Evolutionary conservation across 2,888 invertebrate genomes (phyloP).

Genomic region (Dendrolimus houi): DNA sequence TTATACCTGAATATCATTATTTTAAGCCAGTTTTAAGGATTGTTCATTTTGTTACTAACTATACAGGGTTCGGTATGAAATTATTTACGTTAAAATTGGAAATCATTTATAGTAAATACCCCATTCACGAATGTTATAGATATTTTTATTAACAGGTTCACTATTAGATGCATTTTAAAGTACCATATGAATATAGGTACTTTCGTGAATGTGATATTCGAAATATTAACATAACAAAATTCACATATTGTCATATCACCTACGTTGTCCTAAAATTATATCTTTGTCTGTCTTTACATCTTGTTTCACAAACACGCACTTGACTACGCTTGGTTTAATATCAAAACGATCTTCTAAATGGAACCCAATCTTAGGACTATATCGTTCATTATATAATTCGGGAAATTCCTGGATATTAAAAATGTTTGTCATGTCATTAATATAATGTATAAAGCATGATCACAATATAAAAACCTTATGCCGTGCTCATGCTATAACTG

Average conservation of each 20-base stretch:
- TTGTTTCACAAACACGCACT: constrained; percentile 44
- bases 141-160: neutral
- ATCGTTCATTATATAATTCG: constrained; percentile 43
- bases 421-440: constrained; percentile 24
- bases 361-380: constrained; percentile 64
- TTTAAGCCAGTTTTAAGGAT: too few relatives aligned
- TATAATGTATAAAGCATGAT: constrained; percentile 12
- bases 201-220: constrained; percentile 37
- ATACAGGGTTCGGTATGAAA: too few relatives aligned
- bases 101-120: constrained; percentile 28
- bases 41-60: too few relatives aligned
- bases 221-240: constrained; percentile 25
- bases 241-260: constrained; percentile 56
- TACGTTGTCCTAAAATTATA: constrained; percentile 55
- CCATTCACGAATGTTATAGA: constrained; percentile 29
- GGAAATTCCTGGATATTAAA: constrained; percentile 60
- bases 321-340: constrained; percentile 27
- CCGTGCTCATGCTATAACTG: constrained; percentile 11
- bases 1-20: too few relatives aligned
- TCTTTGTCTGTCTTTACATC: constrained; percentile 28
- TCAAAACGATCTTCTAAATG: constrained; percentile 38
- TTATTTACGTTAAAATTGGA: constrained; percentile 34
- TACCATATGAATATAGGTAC: constrained; percentile 1
- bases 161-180: too few relatives aligned
- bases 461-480: constrained; percentile 3